Evolutionary conservation across 2,113 vertebrate species (phyloP), one percentile per base, ranked within the genome.

Genomic region (Rafetus swinhoei): DNA sequence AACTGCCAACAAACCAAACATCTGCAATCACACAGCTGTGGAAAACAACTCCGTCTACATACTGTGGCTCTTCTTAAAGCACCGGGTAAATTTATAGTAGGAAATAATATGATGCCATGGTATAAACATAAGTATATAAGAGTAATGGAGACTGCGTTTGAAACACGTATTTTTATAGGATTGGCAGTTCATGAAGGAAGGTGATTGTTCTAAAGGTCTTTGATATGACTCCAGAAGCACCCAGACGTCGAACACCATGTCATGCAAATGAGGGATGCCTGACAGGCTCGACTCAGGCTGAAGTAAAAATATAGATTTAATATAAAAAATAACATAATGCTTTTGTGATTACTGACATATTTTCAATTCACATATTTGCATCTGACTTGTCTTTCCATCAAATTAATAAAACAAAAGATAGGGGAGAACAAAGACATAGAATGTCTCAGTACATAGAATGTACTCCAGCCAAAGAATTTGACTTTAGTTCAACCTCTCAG

Each of bases 101-200:
- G n/a, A 89, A 85, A 96, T 95, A 95, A 94, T 45, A 95, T 86
- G 90, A 88, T 90, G 77, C 91, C 91, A 96, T 90, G 81, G 53
- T 79, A 93, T 93, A 96, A 93, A 82, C 86, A 88, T 86, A 88
- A 88, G 92, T 95, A 25, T 89, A 59, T 82, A 59, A 85, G 76
- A 95, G 24, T 80, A 93, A 93, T 90, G 57, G 24, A 72, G 52
- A 24, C 27, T 93, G 53, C 5, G 53, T 84, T 50, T 53, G 87
- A 82, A 90, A 93, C 32, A 35, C 90, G 24, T 84, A 77, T 88
- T 96, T 95, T 87, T 80, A 82, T 62, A 91, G 72, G 22, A 10
- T 87, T n/a, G 93, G 74, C 85, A 89, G 74, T 65, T 93, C 83
- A 84, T 95, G 90, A 94, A 95, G 79, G 84, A 86, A 81, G 24